Percentiles rank a stretch among this genome's conserved stretches.
Conservation (phyloP, 2,113 vertebrate species). For the Mungos mungo region DNA sequence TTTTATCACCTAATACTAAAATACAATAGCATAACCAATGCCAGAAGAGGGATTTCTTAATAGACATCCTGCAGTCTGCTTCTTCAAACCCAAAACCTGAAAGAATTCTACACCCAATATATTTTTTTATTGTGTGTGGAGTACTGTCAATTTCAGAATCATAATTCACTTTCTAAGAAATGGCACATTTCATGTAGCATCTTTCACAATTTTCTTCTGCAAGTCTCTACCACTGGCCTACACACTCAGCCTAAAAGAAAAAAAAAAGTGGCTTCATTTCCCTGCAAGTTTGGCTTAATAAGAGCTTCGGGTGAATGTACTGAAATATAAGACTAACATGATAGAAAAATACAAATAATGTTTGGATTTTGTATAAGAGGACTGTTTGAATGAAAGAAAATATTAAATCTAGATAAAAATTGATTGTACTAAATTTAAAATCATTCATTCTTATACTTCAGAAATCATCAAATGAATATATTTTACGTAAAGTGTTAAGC, state of each 20-base stretch:
- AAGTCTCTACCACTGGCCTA: background rate
- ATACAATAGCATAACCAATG: background rate
- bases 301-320: background rate
- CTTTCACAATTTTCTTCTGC: background rate
- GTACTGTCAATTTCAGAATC: background rate
- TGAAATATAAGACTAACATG: background rate
- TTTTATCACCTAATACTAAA: background rate
- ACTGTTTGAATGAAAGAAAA: background rate
- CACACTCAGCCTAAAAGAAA: background rate
- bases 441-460: background rate
- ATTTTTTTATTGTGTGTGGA: background rate
- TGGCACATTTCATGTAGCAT: background rate
- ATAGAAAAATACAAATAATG: background rate
- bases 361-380: background rate
- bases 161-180: slow-evolving; percentile 29
- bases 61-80: background rate
- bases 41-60: background rate
- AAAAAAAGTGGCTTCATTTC: background rate
- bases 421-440: background rate
- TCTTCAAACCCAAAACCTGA: background rate
- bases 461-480: background rate
- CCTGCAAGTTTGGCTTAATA: background rate
- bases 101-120: background rate
- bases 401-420: background rate
- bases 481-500: background rate